These are phyloP conservation scores for Ochotona curzoniae DNA, from an alignment of 2,113 vertebrate species.

Conservation along the genomic window DNA sequence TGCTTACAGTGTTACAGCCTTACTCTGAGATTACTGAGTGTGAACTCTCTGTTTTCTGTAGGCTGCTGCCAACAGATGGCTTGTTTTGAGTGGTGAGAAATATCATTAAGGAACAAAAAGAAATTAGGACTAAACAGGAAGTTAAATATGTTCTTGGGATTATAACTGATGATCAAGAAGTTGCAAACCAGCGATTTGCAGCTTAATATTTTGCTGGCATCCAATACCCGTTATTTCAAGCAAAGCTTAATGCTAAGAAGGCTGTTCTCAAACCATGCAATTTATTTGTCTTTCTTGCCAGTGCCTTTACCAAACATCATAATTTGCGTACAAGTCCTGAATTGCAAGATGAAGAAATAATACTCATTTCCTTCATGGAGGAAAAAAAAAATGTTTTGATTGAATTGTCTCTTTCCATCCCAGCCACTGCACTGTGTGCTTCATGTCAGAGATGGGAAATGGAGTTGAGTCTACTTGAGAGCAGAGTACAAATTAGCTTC, in stretches of 20 bases:
- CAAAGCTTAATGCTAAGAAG: slow-evolving; percentile 71
- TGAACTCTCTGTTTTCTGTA: slow-evolving; percentile 55
- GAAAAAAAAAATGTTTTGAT: slow-evolving; percentile 78
- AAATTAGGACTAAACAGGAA: slow-evolving; percentile 74
- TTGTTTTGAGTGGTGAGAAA: slow-evolving; percentile 74
- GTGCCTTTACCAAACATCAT: slow-evolving; percentile 77
- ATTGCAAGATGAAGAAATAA: slow-evolving; percentile 78
- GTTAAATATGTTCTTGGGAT: slow-evolving; percentile 81
- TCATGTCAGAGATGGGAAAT: slow-evolving; percentile 69
- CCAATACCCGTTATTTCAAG: slow-evolving; percentile 78
- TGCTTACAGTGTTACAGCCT: slow-evolving; percentile 20
- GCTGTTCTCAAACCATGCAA: slow-evolving; percentile 72
- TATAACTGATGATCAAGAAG: slow-evolving; percentile 77
- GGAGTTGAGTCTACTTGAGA: slow-evolving; percentile 66
- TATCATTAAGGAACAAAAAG: slow-evolving; percentile 77
- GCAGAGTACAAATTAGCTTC: slow-evolving; percentile 76
- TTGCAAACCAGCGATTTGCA: slow-evolving; percentile 76
- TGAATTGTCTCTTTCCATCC: slow-evolving; percentile 73
- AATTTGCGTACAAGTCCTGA: slow-evolving; percentile 72
- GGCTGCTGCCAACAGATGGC: slow-evolving; percentile 72
- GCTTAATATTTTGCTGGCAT: slow-evolving; percentile 80
- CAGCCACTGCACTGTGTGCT: neutral
- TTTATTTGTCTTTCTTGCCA: slow-evolving; percentile 82
- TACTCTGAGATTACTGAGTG: slow-evolving; percentile 48
- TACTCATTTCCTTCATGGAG: slow-evolving; percentile 80